Conservation (phyloP, 2,888 invertebrate species). For the Apamea epomidion region DNA sequence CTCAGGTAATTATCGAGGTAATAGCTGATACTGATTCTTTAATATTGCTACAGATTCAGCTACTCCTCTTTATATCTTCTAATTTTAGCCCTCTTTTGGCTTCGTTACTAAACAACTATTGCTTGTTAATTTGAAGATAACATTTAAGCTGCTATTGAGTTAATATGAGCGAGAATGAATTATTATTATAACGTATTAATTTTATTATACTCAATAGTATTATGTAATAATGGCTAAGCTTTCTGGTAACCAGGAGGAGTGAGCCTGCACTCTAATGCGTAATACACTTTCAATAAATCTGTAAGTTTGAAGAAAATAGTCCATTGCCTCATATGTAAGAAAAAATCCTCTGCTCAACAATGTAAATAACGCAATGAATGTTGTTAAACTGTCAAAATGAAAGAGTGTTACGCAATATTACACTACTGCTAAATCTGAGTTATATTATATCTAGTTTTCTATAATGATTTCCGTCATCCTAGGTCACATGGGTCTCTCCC, state of each 20-base stretch:
- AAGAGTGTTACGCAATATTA: too few relatives aligned
- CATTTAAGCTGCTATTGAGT: neutral
- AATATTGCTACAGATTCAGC: neutral
- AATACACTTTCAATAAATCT: neutral
- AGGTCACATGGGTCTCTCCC: conserved; percentile 92
- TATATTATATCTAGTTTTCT: neutral
- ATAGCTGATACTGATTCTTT: conserved; percentile 28
- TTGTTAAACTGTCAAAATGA: neutral
- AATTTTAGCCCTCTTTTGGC: neutral
- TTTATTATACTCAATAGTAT: neutral
- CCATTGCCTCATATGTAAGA: neutral
- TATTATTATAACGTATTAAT: neutral
- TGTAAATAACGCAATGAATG: neutral
- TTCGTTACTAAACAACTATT: neutral
- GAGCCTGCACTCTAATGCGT: neutral
- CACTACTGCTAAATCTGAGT: neutral
- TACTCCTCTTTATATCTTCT: neutral
- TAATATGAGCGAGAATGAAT: neutral
- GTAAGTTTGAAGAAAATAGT: neutral
- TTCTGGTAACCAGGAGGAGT: neutral
- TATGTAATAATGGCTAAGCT: neutral
- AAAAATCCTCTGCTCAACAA: neutral
- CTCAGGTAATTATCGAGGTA: conserved; percentile 91
- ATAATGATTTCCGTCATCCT: conserved; percentile 7
- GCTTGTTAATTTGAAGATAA: neutral